Base-by-base conservation (phyloP, 2,888 invertebrate species). In the Lacanobia wlatinum region DNA sequence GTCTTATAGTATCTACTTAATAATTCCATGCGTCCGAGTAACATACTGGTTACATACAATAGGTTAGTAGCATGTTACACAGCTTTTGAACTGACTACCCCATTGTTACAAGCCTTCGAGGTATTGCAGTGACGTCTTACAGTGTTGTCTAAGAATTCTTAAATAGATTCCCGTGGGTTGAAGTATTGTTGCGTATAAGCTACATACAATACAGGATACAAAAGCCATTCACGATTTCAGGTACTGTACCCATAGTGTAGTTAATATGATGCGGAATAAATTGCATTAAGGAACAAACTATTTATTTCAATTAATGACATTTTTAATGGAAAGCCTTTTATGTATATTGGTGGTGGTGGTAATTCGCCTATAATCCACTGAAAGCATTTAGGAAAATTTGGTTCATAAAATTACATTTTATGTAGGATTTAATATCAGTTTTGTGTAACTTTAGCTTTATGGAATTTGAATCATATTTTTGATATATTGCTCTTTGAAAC, bases 41-140 rank as follows among this genome's bases (percentile, higher is more conserved):
- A 34, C 16, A 7, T 28, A 56, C n/a, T 38, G 38, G 23, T 59
- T 23, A 8, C 18, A 56, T 23, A 63, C 28, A 53, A 53, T 63
- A 53, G 21, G 52, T 59, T 23, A 63, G 28, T 12, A 10, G n/a
- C n/a, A 34, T 38, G n/a, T 53, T 48, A 21, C 52, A 34, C 23
- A 64, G n/a, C 50, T 43, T 70, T 71, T 64, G 43, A 70, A n/a
- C 18, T 50, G 48, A 38, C 18, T 38, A 64, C 12, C 38, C 50
- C 6, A 46, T 55, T 63, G n/a, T 46, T 28, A 12, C 10, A 56
- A 56, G 34, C 28, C 28, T n/a, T 52, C 10, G 16, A 63, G 43
- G 23, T n/a, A 16, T 28, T 40, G 14, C 12, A 50, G 34, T 55
- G 43, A 56, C 16, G 38, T 64, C 43, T 23, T 16, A 38, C 14